phyloP scores from a whole-genome alignment of 1,140 invertebrate species.

The Asobara japonica region DNA sequence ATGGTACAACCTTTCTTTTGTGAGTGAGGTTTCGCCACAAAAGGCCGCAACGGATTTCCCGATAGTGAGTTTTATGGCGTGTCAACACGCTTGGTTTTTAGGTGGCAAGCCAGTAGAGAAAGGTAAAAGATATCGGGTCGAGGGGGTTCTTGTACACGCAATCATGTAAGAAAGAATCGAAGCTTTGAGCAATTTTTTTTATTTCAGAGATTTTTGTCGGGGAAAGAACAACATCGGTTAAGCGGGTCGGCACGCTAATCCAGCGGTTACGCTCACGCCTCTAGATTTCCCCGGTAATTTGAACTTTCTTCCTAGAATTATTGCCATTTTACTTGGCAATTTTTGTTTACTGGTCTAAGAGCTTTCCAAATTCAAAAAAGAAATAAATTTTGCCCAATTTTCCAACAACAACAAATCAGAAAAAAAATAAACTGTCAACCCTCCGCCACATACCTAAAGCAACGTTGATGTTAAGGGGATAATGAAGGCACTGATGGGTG shows the following conservation, averaged over 20 bases:
- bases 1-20: background rate
- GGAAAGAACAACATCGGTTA: slow-evolving; percentile 25
- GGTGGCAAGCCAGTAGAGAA: slow-evolving; percentile 35
- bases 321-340: too few species aligned
- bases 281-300: background rate
- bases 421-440: background rate
- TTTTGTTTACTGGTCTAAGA: too few species aligned
- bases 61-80: slow-evolving; percentile 65
- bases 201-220: slow-evolving; percentile 13
- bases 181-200: slow-evolving; percentile 11
- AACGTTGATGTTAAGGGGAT: slow-evolving; percentile 64
- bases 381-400: too few species aligned
- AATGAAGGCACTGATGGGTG: slow-evolving; percentile 62
- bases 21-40: slow-evolving; percentile 49
- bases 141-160: slow-evolving; percentile 41
- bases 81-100: slow-evolving; percentile 60
- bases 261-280: slow-evolving; percentile 23
- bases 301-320: background rate
- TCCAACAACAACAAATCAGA: background rate
- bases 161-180: slow-evolving; percentile 40
- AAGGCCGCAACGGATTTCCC: slow-evolving; percentile 61
- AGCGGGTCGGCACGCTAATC: slow-evolving; percentile 32
- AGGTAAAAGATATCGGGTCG: background rate
- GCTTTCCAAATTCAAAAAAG: too few species aligned
- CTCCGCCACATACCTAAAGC: slow-evolving; percentile 15